Base-by-base conservation (phyloP, 1,140 invertebrate species). In the Aphis gossypii region DNA sequence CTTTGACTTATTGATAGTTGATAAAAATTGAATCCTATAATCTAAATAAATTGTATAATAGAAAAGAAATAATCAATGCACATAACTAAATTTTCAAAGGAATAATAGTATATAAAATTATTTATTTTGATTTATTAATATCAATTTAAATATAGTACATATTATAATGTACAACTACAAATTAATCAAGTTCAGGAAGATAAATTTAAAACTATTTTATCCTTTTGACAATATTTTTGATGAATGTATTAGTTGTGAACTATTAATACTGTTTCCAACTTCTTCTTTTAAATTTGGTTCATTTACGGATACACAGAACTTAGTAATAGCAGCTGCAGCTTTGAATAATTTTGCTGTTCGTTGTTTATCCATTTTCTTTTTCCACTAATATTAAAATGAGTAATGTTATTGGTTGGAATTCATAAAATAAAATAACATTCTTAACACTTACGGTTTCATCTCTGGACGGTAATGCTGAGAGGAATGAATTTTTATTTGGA, bases 391-490 rank as follows among this genome's bases (percentile, higher is more conserved):
- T 90, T 46, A 7, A 68, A 68, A 8, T 51, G 25, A 8, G 25
- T 90, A 21, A 44, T 44, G 21, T 90, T n/a, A 46, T 30, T 6
- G 0, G 38, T 14, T 86, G 44, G 21, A 25, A 46, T 44, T 86
- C 46, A 46, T 51, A 46, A 86, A 86, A 86, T 11, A 46, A 1
- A 46, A 46, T 9, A 46, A 44, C 2, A 51, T 30, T 46, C 44
- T 93, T 46, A 3, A 82, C 46, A 94, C 94, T 94, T 95, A 97
- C 97, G 95, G 97, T 96, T 94, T 97, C 96, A 94, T 97, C 97
- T 94, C 97, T 96, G 0, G 97, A 97, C 0, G 97, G 97, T 94
- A 98, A 95, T 56, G 95, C 95, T 46, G 95, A 95, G 14, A 98
- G 95, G 95, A 97, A 97, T n/a, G 97, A 96, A 23, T 95, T 95